A percentile compares a stretch with the other conserved stretches of the same genome.
Evolutionary conservation across 2,797 vertebrate species (phyloP).

Genomic region (Nothura maculosa): DNA sequence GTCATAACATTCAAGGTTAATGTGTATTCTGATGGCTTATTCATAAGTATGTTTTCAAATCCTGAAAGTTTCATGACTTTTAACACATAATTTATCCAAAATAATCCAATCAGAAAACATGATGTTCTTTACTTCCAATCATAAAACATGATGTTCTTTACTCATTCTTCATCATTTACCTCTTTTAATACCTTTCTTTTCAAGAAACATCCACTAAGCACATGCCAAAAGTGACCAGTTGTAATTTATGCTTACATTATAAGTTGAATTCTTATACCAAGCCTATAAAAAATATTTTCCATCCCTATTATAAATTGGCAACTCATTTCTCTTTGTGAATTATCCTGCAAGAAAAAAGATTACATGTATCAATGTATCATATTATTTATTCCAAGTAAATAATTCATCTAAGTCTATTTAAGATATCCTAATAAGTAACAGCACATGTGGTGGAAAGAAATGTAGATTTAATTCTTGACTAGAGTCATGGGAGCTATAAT

Average conservation of each 20-base stretch:
- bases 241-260: background rate
- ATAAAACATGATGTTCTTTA: background rate
- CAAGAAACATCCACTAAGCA: background rate
- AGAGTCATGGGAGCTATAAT: background rate
- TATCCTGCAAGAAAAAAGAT: background rate
- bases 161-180: background rate
- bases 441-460: background rate
- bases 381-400: background rate
- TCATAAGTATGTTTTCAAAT: background rate
- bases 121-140: background rate
- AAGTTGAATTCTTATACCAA: background rate
- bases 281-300: background rate
- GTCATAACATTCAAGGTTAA: background rate
- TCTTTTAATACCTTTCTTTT: background rate
- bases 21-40: background rate
- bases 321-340: background rate
- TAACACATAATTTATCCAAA: background rate
- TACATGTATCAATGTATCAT: background rate
- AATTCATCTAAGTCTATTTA: background rate
- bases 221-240: background rate
- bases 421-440: background rate
- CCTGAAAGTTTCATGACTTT: conserved; percentile 24
- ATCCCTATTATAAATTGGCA: background rate
- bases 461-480: background rate
- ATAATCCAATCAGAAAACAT: background rate